A percentile compares a stretch with the other conserved stretches of the same genome.
Conservation (phyloP, 2,113 vertebrate species). For the Kryptolebias marmoratus region DNA sequence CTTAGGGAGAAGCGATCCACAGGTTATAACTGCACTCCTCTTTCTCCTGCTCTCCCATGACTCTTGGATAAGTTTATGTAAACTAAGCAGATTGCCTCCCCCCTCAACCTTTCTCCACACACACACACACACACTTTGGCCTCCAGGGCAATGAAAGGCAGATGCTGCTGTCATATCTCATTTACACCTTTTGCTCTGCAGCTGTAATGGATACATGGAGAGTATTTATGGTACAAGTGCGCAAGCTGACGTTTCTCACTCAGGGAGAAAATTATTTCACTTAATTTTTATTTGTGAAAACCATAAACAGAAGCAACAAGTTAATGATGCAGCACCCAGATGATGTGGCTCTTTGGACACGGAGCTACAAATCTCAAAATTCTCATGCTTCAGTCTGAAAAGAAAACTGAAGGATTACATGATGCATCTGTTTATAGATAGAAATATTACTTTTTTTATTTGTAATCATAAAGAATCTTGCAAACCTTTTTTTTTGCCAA, state of each 20-base stretch:
- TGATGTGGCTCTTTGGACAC: background rate
- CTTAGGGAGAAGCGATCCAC: constrained; percentile 66
- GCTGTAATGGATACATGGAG: constrained; percentile 32
- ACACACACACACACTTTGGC: constrained; percentile 4
- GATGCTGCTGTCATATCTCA: constrained; percentile 65
- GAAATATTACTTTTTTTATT: too few relatives aligned
- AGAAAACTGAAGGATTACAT: constrained; percentile 2
- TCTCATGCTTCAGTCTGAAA: background rate
- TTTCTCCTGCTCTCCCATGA: constrained; percentile 62
- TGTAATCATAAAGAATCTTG: too few relatives aligned
- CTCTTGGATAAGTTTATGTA: constrained; percentile 64
- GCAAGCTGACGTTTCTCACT: constrained; percentile 16
- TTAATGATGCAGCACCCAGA: background rate
- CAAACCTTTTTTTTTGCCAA: too few relatives aligned
- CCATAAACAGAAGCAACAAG: background rate
- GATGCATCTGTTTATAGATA: background rate
- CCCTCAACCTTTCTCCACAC: background rate
- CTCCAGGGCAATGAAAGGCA: constrained; percentile 57
- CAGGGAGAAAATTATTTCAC: background rate
- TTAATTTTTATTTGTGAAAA: constrained; percentile 9
- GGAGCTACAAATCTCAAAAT: background rate
- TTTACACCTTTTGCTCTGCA: constrained; percentile 58
- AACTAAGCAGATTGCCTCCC: constrained; percentile 44
- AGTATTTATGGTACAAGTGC: constrained; percentile 30
- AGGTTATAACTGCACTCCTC: constrained; percentile 66